Evolutionary conservation across 2,797 vertebrate species (phyloP).

Genomic region (Carapus acus): DNA sequence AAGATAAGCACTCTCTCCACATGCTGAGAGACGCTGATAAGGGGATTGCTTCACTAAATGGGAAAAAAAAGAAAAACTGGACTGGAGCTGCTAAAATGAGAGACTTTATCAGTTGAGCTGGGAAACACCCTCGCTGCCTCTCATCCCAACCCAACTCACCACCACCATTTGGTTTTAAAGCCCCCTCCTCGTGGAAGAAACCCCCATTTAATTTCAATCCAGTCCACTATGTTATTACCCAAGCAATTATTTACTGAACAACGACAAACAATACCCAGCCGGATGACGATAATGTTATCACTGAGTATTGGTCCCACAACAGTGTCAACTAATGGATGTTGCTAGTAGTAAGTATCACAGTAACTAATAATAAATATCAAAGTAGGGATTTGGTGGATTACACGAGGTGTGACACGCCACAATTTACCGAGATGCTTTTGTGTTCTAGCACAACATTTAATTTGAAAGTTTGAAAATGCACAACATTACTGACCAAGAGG

Average conservation of each 20-base stretch:
- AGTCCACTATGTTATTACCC: too few relatives aligned
- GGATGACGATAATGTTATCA: too few relatives aligned
- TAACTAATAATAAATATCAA: not conserved
- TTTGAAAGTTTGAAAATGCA: not conserved
- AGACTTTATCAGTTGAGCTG: slow-evolving; percentile 65
- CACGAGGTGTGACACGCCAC: not conserved
- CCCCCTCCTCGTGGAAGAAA: not conserved
- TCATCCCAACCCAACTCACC: slow-evolving; percentile 54
- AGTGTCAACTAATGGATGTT: too few relatives aligned
- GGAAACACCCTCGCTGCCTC: slow-evolving; percentile 52
- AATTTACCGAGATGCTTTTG: not conserved
- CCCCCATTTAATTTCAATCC: too few relatives aligned
- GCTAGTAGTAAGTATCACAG: not conserved
- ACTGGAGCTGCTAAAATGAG: slow-evolving; percentile 64
- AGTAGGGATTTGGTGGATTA: not conserved
- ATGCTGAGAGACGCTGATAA: slow-evolving; percentile 90
- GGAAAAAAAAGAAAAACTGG: slow-evolving; percentile 54
- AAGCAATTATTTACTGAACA: too few relatives aligned
- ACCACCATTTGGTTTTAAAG: slow-evolving; percentile 36
- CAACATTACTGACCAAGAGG: too few relatives aligned
- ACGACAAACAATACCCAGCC: too few relatives aligned
- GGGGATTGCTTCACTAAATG: slow-evolving; percentile 75
- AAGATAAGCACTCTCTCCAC: slow-evolving; percentile 88
- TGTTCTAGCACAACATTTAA: too few relatives aligned
- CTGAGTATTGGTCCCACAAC: not conserved